phyloP scores from a whole-genome alignment of 2,888 invertebrate species.

The Unio delphinus region DNA sequence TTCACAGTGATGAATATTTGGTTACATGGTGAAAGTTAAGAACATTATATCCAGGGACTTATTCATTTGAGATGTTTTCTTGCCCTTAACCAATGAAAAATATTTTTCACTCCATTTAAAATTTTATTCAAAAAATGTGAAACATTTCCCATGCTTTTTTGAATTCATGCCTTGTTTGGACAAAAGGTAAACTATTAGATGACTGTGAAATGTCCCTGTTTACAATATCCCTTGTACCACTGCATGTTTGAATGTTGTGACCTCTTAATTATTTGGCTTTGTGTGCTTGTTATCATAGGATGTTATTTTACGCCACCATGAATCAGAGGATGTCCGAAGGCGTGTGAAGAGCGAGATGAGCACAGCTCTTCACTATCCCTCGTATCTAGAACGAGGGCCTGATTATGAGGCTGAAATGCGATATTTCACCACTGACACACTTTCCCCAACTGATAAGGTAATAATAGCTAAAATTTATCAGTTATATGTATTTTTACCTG shows the following conservation, averaged over 20 bases:
- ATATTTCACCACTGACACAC: constrained; percentile 62
- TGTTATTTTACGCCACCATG: constrained; percentile 39
- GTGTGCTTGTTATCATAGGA: constrained; percentile 45
- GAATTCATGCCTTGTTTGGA: background rate
- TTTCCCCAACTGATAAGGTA: constrained; percentile 42
- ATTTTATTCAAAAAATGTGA: background rate
- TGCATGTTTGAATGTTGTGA: constrained; percentile 19
- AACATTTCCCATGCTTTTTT: background rate
- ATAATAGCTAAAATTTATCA: constrained; percentile 2
- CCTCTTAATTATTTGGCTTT: constrained; percentile 17
- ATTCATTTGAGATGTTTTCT: too few relatives aligned
- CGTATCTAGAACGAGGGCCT: constrained; percentile 61
- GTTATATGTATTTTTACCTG: background rate
- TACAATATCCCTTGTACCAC: background rate
- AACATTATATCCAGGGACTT: too few relatives aligned
- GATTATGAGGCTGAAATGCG: constrained; percentile 67
- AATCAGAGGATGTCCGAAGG: constrained; percentile 45
- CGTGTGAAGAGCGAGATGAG: constrained; percentile 58
- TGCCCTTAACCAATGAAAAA: too few relatives aligned
- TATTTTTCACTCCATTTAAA: too few relatives aligned
- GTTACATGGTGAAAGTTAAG: too few relatives aligned
- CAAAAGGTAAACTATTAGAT: too few relatives aligned
- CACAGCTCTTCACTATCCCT: constrained; percentile 61
- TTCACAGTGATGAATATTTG: too few relatives aligned
- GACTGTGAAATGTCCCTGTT: background rate